Base-by-base conservation (phyloP, 35 echinoderm and acorn worm genomes). In the Apostichopus parvimensis region DNA sequence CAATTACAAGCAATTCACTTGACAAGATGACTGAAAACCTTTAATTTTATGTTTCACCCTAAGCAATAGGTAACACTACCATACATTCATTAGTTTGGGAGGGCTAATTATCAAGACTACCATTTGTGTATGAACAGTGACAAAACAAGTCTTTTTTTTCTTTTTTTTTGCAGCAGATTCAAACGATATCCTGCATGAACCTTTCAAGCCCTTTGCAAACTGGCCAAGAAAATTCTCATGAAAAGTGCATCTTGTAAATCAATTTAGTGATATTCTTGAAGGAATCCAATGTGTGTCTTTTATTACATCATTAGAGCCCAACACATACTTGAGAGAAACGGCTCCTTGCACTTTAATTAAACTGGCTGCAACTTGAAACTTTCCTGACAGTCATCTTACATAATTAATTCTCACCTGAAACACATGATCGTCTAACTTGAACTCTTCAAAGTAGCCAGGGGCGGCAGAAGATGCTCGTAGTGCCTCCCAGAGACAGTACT, bases 401-500 rank as follows among this genome's bases (percentile, higher is more conserved):
- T 72, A 14, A 54, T 14, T 52, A 73, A 18, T 79, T 23, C 11
- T 89, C 90, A 99, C 97, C 97, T 99, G 97, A 73, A 96, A 95
- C 21, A 99, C 95, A 90, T 87, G 91, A 23, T 94, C 97, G 86
- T 95, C 95, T 57, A 99, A 91, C 78, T 99, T 96, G 84, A 84
- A 96, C 79, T 99, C 97, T 78, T 93, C 83, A 64, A 94, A 94
- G 91, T 99, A 99, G 57, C 97, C 97, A 17, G 97, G 97, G 57
- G 97, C 97, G 17, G 97, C 97, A 11, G 97, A 94, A 1, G 95
- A 96, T 20, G 97, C 97, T 57, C 95, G 84, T 17, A 96, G 93
- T 75, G 94, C 97, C 84, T 99, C 91, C 93, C 97, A 99, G 17
- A 93, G 81, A 26, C 85, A 79, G 89, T 96, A 96, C 56, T 94